Evolutionary conservation across 2,888 invertebrate species (phyloP).

Genomic region (Volucella inanis): DNA sequence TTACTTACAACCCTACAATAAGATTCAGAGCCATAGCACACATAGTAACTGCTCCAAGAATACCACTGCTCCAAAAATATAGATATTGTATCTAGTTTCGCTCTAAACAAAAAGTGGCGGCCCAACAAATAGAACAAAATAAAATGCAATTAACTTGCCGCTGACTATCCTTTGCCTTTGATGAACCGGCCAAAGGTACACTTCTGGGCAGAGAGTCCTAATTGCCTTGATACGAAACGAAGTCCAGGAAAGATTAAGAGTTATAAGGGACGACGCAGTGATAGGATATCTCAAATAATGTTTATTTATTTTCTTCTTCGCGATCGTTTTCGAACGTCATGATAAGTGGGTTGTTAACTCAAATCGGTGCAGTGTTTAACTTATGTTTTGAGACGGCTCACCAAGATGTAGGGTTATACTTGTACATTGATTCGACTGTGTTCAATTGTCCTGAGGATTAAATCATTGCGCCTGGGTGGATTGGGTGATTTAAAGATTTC

Average conservation of each 20-base stretch:
- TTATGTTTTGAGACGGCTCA: conserved; percentile 48
- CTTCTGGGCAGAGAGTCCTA: conserved; percentile 46
- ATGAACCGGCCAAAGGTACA: conserved; percentile 60
- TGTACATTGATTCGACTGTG: conserved; percentile 29
- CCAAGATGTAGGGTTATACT: conserved; percentile 1
- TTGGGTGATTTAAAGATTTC: conserved; percentile 71
- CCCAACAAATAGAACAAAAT: conserved; percentile 50
- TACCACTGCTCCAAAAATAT: too few relatives aligned
- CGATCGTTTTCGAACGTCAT: conserved; percentile 32
- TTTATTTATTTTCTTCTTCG: conserved; percentile 35
- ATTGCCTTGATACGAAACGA: conserved; percentile 42
- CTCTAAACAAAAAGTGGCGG: conserved; percentile 37
- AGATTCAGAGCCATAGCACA: conserved; percentile 9
- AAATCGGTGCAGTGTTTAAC: conserved; percentile 53
- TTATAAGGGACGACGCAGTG: conserved; percentile 24
- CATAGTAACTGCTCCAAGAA: neutral
- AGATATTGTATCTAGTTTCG: neutral
- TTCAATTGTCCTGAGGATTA: conserved; percentile 71
- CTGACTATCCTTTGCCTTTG: conserved; percentile 57
- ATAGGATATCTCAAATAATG: conserved; percentile 53
- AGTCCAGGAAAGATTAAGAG: conserved; percentile 16
- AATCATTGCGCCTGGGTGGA: conserved; percentile 65
- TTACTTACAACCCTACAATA: conserved; percentile 29
- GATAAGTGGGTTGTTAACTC: conserved; percentile 50
- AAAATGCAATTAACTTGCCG: conserved; percentile 68